These are phyloP conservation scores for Dendrocincla fuliginosa DNA, from an alignment of 2,797 vertebrate species.

Conservation along the genomic window DNA sequence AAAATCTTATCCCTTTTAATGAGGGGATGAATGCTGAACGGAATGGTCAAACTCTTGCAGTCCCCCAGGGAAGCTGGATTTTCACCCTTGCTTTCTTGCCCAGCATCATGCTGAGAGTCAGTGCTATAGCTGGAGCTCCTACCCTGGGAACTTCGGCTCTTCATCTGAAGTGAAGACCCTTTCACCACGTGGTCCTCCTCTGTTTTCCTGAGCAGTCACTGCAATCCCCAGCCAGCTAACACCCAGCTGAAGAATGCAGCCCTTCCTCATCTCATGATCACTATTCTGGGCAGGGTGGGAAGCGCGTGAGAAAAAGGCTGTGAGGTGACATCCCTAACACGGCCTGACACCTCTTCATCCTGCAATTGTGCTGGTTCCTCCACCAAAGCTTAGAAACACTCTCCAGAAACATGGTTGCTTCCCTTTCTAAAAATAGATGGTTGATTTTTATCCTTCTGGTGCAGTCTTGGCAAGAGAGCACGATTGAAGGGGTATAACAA, in stretches of 20 bases:
- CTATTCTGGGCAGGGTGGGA: background rate
- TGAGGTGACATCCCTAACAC: background rate
- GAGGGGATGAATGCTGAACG: background rate
- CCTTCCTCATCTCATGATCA: background rate
- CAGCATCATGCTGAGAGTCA: background rate
- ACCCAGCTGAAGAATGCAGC: background rate
- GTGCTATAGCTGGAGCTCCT: background rate
- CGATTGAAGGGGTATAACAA: background rate
- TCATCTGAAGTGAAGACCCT: background rate
- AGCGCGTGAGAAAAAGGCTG: background rate
- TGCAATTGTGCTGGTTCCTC: constrained; percentile 44
- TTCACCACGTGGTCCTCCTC: background rate
- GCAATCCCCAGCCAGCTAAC: background rate
- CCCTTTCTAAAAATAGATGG: constrained; percentile 35
- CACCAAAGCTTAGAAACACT: background rate
- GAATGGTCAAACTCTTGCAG: background rate
- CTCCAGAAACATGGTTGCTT: constrained; percentile 12
- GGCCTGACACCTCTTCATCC: constrained; percentile 53
- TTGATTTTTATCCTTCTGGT: background rate
- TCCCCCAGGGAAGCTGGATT: background rate
- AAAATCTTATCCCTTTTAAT: background rate
- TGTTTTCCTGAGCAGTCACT: background rate
- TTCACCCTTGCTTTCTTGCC: background rate
- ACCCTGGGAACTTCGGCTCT: background rate
- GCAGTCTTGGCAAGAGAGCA: background rate